Evolutionary conservation across 2,888 invertebrate species (phyloP), one percentile per base, ranked within the genome.

Genomic region (Caenorhabditis plicata): DNA sequence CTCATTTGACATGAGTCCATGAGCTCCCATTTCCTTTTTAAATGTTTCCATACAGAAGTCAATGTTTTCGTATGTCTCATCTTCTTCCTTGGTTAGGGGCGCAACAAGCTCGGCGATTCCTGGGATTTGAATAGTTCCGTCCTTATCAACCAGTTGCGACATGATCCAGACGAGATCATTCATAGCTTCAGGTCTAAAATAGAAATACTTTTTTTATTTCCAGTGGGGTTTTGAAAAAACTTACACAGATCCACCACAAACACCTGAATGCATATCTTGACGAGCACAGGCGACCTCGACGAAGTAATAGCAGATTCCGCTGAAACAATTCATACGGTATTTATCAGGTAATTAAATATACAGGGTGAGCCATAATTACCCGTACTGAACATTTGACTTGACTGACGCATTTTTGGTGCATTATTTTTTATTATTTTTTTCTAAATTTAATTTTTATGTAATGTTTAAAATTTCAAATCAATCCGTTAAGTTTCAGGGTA

Each of bases 251-350:
- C 96, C 96, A 46, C 98, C 98, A 83, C 88, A 94, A 4, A 91
- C 88, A 20, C 96, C 96, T 80, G 94, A 94, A 82, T 98, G 96
- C 39, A 98, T 85, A 85, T 98, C 96, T 84, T 91, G 92, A 32
- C 84, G 82, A 9, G 94, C 90, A 66, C 84, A 83, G 31, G 76
- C 64, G 82, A 95, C 91, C 81, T 89, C 88, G 9, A 96, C 87
- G 75, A 87, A 87, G 82, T 92, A 98, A 83, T 95, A 95, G 15
- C 4, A 69, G 33, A 81, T 63, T 17, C 96, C 96, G 68, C 85
- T 84, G 78, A 56, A 81, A 81, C 22, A 49, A 40, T 40, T 49
- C 50, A n/a, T n/a, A n/a, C n/a, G n/a, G n/a, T n/a, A n/a, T n/a
- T n/a, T n/a, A n/a, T n/a, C n/a, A n/a, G n/a, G n/a, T n/a, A n/a